phyloP scores from a whole-genome alignment of 2,888 invertebrate species.

The Drosophila siamana region DNA sequence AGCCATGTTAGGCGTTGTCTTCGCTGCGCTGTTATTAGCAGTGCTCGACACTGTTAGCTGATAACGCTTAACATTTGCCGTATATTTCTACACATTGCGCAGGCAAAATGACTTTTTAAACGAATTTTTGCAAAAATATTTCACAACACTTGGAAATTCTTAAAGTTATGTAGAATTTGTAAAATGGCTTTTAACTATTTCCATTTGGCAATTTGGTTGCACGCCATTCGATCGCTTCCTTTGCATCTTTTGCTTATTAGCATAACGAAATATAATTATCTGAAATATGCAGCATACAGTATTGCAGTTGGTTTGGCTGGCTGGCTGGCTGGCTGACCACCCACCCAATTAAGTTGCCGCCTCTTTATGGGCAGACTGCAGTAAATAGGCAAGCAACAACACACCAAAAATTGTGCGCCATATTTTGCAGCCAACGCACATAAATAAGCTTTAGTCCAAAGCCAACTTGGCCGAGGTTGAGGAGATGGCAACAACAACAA shows the following conservation, averaged over 20 bases:
- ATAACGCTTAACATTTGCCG: not conserved
- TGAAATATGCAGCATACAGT: constrained; percentile 16
- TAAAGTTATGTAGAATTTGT: no score
- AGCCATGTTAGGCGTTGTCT: not conserved
- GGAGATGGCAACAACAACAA: constrained; percentile 51
- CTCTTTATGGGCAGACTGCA: constrained; percentile 42
- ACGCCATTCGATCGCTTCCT: constrained; percentile 1
- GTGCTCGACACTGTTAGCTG: not conserved
- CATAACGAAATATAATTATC: constrained; percentile 23
- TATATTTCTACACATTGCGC: not conserved
- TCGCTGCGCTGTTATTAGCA: constrained; percentile 1
- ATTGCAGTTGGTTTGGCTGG: constrained; percentile 15
- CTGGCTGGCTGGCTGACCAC: constrained; percentile 9
- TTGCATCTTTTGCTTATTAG: constrained; percentile 15
- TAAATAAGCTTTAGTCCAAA: constrained; percentile 68
- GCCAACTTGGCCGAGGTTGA: constrained; percentile 63
- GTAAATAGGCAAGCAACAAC: constrained; percentile 55
- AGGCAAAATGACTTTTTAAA: no score
- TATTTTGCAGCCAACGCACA: constrained; percentile 66
- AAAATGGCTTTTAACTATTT: not conserved
- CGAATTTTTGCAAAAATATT: no score
- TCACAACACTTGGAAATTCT: no score
- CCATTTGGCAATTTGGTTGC: not conserved
- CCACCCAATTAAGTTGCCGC: constrained; percentile 53
- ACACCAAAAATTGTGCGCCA: constrained; percentile 48